These are phyloP conservation scores for Bellardia pandia DNA, from an alignment of 2,888 invertebrate species.

Conservation along the genomic window DNA sequence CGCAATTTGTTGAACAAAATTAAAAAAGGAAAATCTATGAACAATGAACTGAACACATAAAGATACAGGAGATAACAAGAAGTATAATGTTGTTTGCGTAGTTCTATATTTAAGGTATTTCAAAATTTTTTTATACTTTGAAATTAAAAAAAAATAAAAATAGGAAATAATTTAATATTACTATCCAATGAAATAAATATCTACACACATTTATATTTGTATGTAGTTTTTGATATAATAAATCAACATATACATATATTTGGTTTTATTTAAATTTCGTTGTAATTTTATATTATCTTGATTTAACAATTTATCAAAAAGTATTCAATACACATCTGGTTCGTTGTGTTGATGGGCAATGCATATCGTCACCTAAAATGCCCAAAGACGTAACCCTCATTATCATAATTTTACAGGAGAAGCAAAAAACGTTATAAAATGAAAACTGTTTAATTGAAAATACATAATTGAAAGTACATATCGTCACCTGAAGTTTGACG, in stretches of 20 bases:
- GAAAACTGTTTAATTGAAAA: too few species aligned
- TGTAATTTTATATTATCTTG: neutral
- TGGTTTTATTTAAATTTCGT: slow-evolving; percentile 20
- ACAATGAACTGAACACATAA: slow-evolving; percentile 50
- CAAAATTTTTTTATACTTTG: slow-evolving; percentile 66
- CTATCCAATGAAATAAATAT: slow-evolving; percentile 31
- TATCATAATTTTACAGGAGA: too few species aligned
- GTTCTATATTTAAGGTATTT: slow-evolving; percentile 46
- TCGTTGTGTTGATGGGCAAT: too few species aligned
- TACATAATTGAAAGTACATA: too few species aligned
- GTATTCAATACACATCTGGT: too few species aligned
- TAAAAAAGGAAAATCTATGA: slow-evolving; percentile 4
- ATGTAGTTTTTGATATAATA: slow-evolving; percentile 64
- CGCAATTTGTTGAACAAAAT: slow-evolving; percentile 61
- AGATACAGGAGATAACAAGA: slow-evolving; percentile 20
- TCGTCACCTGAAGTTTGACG: too few species aligned
- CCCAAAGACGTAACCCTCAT: too few species aligned
- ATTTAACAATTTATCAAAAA: too few species aligned
- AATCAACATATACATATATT: slow-evolving; percentile 44
- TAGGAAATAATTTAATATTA: slow-evolving; percentile 48
- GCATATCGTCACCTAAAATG: too few species aligned
- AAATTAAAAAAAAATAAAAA: slow-evolving; percentile 43
- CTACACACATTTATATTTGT: slow-evolving; percentile 48
- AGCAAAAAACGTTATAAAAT: too few species aligned
- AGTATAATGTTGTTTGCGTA: slow-evolving; percentile 44